Evolutionary conservation across 1,140 invertebrate genomes (phyloP), one percentile per base, ranked within the genome.

Genomic region (Drusus annulatus): DNA sequence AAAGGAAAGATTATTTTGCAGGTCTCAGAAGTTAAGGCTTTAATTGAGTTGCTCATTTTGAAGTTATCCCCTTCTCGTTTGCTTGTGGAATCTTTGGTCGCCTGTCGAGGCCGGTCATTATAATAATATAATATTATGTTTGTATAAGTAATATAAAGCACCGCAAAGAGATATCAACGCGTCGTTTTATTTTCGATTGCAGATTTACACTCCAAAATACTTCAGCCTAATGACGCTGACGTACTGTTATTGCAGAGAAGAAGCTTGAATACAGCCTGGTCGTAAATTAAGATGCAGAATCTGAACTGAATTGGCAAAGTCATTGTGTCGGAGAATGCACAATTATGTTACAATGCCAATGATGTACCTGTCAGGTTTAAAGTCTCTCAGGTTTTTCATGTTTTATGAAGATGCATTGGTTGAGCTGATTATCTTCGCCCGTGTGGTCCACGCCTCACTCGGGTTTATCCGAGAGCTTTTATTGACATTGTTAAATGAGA

Each of bases 181-280:
- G 7, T 60, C 8, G 17, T 19, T 60, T 23, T 65, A 25, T 65
- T 31, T 65, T 45, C 36, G 36, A 31, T 65, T 65, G 68, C 45
- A 15, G 45, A 71, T 71, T 71, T 51, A 19, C 68, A 65, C 60
- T 15, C n/a, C 21, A 23, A 36, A 19, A 23, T 50, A 45, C 31
- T 58, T 77, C 19, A 78, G 0, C 16, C 68, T 74, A 74, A 79
- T 79, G 78, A 79, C 25, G 78, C 36, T 69, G 19, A 69, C 76
- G 69, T 21, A n/a, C 13, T 50, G 50, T 71, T 71, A 51, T 71
- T 51, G 3, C 50, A 71, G 16, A 21, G 23, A 21, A 21, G 50
- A n/a, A 65, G 62, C 36, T n/a, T 23, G 16, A 21, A 28, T 1
- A 2, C 5, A 8, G 62, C 60, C 8, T 1, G 60, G 25, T 65